phyloP scores from a whole-genome alignment of 2,888 invertebrate species.

The Rotaria magnacalcarata region DNA sequence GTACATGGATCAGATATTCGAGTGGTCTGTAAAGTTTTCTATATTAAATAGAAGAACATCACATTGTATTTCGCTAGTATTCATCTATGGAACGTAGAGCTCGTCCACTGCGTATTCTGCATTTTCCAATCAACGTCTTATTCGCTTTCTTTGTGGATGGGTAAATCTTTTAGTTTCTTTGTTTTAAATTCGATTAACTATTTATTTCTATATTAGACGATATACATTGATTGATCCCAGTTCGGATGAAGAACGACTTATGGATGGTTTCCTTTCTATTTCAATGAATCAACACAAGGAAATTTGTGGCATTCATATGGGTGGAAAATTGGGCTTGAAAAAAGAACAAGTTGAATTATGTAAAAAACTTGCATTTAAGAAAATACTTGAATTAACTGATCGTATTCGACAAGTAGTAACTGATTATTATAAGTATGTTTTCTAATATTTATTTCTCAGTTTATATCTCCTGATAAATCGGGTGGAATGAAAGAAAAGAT shows the following conservation, averaged over 20 bases:
- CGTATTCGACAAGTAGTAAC: conserved; percentile 3
- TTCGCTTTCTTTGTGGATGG: conserved; percentile 77
- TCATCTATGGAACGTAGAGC: conserved; percentile 78
- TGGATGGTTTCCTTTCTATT: conserved; percentile 75
- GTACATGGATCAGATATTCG: conserved; percentile 41
- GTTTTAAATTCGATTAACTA: too few species aligned
- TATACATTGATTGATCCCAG: conserved; percentile 73
- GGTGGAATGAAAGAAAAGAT: too few species aligned
- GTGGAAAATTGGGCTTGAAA: conserved; percentile 55
- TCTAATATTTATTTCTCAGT: too few species aligned
- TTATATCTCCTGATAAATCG: too few species aligned
- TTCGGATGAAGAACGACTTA: conserved; percentile 75
- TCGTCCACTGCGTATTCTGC: conserved; percentile 79
- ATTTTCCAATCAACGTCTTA: conserved; percentile 82
- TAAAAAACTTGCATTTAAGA: not conserved
- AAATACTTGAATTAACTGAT: not conserved
- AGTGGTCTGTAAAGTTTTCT: conserved; percentile 36
- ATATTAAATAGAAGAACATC: too few species aligned
- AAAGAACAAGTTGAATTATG: conserved; percentile 51
- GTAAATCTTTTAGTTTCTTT: conserved; percentile 57
- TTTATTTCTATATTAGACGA: conserved; percentile 52
- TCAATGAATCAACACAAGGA: conserved; percentile 86
- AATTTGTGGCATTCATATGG: conserved; percentile 74
- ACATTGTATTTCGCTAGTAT: conserved; percentile 62
- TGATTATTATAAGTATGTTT: conserved; percentile 2